These are phyloP conservation scores for Cheilosia impressa DNA, from an alignment of 2,888 invertebrate species.

Conservation along the genomic window DNA sequence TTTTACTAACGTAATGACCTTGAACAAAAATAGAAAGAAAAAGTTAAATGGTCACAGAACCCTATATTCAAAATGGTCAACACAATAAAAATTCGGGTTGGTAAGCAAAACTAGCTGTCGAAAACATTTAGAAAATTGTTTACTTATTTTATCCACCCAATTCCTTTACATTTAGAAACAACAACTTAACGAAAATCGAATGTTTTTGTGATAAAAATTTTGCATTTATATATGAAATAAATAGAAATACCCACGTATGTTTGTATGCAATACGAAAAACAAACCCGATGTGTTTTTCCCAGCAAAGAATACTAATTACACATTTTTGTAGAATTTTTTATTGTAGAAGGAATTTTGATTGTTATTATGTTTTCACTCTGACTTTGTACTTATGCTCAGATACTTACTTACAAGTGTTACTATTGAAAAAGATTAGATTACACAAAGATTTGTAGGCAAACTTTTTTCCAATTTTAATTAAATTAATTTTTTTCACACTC, in stretches of 20 bases:
- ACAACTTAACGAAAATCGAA: neutral
- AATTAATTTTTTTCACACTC: conserved; percentile 37
- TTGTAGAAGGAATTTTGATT: neutral
- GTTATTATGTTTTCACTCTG: neutral
- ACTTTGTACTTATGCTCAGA: neutral
- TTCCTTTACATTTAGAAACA: neutral
- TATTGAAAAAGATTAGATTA: conserved; percentile 22
- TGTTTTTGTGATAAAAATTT: conserved; percentile 33
- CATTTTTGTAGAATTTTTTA: neutral
- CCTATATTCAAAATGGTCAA: neutral
- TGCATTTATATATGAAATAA: neutral
- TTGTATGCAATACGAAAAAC: neutral
- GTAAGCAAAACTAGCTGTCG: neutral
- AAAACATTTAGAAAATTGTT: neutral
- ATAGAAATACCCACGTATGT: conserved; percentile 17
- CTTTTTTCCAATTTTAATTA: conserved; percentile 45
- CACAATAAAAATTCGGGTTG: neutral
- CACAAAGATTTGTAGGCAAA: conserved; percentile 50
- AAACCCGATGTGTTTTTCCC: conserved; percentile 7
- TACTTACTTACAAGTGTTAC: conserved; percentile 43
- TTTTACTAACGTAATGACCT: conserved; percentile 52
- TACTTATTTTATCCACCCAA: neutral
- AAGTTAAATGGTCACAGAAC: neutral
- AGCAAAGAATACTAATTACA: conserved; percentile 27
- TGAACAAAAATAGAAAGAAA: conserved; percentile 35